Conservation (phyloP, 2,113 vertebrate species). For the Tetrax tetrax region DNA sequence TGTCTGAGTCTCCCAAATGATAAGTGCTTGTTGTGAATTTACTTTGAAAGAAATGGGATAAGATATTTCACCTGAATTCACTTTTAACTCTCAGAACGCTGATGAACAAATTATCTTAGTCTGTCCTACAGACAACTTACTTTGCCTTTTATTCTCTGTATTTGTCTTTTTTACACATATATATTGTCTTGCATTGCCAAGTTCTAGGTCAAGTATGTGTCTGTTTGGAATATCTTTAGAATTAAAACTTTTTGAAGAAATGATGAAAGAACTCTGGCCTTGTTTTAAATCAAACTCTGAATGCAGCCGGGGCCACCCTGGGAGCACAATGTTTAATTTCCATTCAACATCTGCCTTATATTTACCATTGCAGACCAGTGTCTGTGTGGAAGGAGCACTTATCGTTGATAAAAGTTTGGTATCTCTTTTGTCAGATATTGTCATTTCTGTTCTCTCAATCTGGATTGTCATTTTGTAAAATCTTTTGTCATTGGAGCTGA, state of each 20-base stretch:
- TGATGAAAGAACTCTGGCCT: slow-evolving; percentile 58
- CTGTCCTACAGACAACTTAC: not conserved
- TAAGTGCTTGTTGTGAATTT: not conserved
- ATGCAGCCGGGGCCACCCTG: slow-evolving; percentile 59
- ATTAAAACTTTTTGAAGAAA: slow-evolving; percentile 68
- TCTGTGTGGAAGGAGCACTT: slow-evolving; percentile 35
- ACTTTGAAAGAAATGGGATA: not conserved
- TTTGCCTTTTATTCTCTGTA: not conserved
- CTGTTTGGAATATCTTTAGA: slow-evolving; percentile 65
- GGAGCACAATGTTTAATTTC: slow-evolving; percentile 64
- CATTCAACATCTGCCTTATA: slow-evolving; percentile 60
- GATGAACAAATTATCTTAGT: not conserved
- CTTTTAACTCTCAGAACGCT: not conserved
- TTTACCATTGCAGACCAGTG: not conserved
- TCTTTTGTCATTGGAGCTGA: slow-evolving; percentile 48
- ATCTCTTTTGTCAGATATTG: slow-evolving; percentile 62
- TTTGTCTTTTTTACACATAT: not conserved
- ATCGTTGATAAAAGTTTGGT: slow-evolving; percentile 31
- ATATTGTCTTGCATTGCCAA: not conserved
- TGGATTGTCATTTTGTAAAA: slow-evolving; percentile 54
- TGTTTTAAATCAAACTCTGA: slow-evolving; percentile 71
- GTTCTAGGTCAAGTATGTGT: slow-evolving; percentile 53
- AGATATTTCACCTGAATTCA: not conserved
- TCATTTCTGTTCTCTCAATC: slow-evolving; percentile 61
- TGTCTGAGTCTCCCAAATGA: not conserved